Evolutionary conservation across 2,888 invertebrate species (phyloP).

Genomic region (Marasmarcha lunaedactyla): DNA sequence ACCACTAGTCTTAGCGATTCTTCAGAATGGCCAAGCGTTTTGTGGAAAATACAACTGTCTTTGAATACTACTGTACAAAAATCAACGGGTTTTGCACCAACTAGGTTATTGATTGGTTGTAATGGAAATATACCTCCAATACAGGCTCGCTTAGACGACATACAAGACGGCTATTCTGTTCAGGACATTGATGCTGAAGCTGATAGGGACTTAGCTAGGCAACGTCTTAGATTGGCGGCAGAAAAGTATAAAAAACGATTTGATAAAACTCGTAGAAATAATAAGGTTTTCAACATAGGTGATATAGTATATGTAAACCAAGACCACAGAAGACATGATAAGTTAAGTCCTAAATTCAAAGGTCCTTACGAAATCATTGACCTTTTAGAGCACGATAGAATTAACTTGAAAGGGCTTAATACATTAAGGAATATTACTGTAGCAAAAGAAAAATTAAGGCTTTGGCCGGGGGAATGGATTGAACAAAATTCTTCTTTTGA

Average conservation of each 20-base stretch:
- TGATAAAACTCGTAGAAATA: not conserved
- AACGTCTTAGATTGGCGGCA: not conserved
- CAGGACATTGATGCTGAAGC: not conserved
- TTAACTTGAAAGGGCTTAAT: not conserved
- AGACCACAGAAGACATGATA: constrained; percentile 5
- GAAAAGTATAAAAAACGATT: constrained; percentile 2
- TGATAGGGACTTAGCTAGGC: constrained; percentile 3
- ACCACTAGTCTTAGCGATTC: constrained; percentile 7
- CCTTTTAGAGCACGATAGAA: constrained; percentile 7
- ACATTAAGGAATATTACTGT: constrained; percentile 8
- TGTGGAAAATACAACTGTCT: constrained; percentile 13
- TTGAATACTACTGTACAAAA: constrained; percentile 10
- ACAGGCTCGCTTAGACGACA: constrained; percentile 6
- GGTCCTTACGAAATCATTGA: constrained; percentile 13
- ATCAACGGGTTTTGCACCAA: constrained; percentile 10
- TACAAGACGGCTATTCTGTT: not conserved
- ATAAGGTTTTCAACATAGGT: not conserved
- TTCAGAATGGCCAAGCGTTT: constrained; percentile 15
- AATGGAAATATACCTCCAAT: constrained; percentile 7
- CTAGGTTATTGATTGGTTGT: constrained; percentile 7
- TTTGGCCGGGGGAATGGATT: constrained; percentile 12
- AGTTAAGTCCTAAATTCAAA: constrained; percentile 8
- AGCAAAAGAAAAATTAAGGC: constrained; percentile 10
- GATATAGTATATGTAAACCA: constrained; percentile 2
- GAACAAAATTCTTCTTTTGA: too few relatives aligned